Conservation (phyloP, 2,113 vertebrate genomes). For the Rhea pennata region DNA sequence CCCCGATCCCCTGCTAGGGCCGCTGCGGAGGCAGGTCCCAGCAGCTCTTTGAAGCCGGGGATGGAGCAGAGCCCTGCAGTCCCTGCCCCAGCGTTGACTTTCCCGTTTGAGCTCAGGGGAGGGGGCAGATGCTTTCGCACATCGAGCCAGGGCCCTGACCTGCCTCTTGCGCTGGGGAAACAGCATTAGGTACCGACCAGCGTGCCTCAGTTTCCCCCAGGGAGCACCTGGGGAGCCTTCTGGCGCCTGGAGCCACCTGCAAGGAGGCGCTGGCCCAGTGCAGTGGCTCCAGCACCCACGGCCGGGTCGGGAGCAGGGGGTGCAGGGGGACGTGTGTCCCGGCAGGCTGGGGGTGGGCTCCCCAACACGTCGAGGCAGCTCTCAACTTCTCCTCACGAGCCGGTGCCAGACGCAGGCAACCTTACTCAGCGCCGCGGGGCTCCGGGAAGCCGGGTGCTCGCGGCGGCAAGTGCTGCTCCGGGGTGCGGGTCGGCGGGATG, state of each 20-base stretch:
- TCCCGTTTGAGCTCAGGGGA: neutral
- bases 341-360: neutral
- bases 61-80: neutral
- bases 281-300: neutral
- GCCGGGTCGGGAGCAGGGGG: rapidly evolving
- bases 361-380: neutral
- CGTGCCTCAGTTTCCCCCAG: neutral
- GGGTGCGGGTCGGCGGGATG: neutral
- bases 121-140: neutral
- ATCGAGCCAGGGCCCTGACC: neutral
- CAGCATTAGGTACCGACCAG: neutral
- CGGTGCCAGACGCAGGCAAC: too few species aligned
- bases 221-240: rapidly evolving
- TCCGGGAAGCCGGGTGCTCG: too few species aligned
- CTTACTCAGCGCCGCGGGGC: too few species aligned
- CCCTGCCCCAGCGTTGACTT: neutral
- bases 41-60: neutral
- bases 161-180: neutral
- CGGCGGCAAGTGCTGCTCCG: too few species aligned
- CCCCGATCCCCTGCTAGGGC: neutral
- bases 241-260: neutral
- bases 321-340: neutral
- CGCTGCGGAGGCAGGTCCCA: rapidly evolving
- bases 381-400: too few species aligned
- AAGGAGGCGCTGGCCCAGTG: too few species aligned